Base-by-base conservation (phyloP, 1,140 invertebrate species). In the Eurytemora carolleeae region DNA sequence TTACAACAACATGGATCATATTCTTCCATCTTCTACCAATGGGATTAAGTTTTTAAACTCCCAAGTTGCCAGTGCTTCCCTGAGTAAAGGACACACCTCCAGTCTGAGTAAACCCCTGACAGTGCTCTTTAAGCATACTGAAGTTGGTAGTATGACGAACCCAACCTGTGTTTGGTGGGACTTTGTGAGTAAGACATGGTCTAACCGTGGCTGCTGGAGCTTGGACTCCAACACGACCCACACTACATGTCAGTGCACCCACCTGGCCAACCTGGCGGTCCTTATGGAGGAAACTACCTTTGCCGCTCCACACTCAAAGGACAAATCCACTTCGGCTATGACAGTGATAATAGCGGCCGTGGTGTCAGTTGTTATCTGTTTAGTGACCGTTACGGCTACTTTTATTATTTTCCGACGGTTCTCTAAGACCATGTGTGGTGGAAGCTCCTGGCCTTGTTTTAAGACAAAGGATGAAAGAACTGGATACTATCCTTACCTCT, bases 131-230 rank as follows among this genome's bases (percentile, higher is more conserved):
- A 56, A 53, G 21, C 24, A 59, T 19, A 59, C 3, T 19, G 7
- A 44, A 44, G n/a, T 44, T 12, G 69, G 71, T 24, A 93, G 92
- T 71, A 85, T 92, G 15, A 87, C 85, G n/a, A 90, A 92, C 75
- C 87, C 89, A 1, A 80, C 81, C 3, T 96, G 91, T 72, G 88
- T 91, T 1, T 94, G 87, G 74, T 96, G 91, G 90, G 87, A 95
- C 72, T 91, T 89, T 68, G 72, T 82, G 25, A 79, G 81, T 67
- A 89, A 85, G 67, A 78, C 79, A 44, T 97, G 93, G 93, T 79
- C 84, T 63, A 84, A 90, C 73, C 92, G 93, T 12, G 97, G 93
- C 69, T 75, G 78, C 55, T 78, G 92, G 24, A 78, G 83, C 56
- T 76, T 76, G 61, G 85, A 83, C 21, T 44, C 31, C 7, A 96